These are phyloP conservation scores for Dufourea novaeangliae DNA, from an alignment of 1,140 invertebrate species.

Conservation along the genomic window DNA sequence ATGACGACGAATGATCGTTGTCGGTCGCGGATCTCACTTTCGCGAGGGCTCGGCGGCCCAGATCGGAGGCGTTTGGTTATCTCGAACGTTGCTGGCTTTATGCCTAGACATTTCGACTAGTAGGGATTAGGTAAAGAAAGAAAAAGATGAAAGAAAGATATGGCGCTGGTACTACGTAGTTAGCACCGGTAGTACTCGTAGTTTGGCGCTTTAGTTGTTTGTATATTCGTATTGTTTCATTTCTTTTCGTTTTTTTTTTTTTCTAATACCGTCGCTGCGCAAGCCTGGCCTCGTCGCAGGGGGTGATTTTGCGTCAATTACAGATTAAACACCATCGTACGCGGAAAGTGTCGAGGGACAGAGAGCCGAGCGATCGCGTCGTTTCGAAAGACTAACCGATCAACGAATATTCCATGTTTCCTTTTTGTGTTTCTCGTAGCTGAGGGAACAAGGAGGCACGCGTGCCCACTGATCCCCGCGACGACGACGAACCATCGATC, in stretches of 20 bases:
- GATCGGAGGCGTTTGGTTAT: constrained; percentile 44
- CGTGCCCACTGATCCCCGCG: too few species aligned
- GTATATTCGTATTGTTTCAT: constrained; percentile 70
- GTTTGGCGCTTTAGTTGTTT: constrained; percentile 79
- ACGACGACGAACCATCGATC: constrained; percentile 5
- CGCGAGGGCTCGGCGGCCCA: constrained; percentile 45
- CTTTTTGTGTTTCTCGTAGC: neutral
- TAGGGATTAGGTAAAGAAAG: constrained; percentile 77
- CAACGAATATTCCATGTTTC: too few species aligned
- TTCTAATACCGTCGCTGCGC: constrained; percentile 74
- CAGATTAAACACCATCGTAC: too few species aligned
- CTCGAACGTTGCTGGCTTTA: constrained; percentile 58
- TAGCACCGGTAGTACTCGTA: constrained; percentile 76
- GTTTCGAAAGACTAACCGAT: too few species aligned
- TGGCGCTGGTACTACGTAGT: constrained; percentile 76
- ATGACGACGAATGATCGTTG: constrained; percentile 48
- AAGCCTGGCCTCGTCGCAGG: constrained; percentile 68
- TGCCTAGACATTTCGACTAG: constrained; percentile 72
- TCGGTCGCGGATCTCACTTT: constrained; percentile 52
- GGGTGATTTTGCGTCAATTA: neutral
- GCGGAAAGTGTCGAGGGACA: too few species aligned
- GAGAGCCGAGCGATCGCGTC: neutral
- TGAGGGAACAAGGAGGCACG: too few species aligned
- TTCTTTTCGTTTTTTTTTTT: constrained; percentile 58
- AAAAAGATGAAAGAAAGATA: too few species aligned